These are phyloP conservation scores for Camponotus pennsylvanicus DNA, from an alignment of 1,140 invertebrate genomes.

Conservation along the genomic window DNA sequence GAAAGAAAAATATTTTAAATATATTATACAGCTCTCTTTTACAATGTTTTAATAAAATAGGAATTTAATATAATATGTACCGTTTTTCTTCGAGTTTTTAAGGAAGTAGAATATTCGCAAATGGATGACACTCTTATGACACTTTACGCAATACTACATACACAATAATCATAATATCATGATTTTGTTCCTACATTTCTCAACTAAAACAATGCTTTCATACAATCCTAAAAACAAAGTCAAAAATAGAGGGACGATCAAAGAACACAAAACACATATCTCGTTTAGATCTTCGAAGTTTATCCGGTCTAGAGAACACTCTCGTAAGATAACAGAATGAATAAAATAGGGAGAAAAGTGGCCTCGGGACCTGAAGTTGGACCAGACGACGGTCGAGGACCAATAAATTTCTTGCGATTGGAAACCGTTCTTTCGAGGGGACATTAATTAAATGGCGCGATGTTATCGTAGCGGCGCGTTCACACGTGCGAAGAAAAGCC, in stretches of 20 bases:
- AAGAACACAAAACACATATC: background rate
- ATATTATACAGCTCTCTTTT: background rate
- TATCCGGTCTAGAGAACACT: background rate
- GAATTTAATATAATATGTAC: background rate
- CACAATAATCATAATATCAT: background rate
- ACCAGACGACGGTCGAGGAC: slow-evolving; percentile 44
- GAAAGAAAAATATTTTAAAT: background rate
- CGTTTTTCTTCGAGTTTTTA: slow-evolving; percentile 2
- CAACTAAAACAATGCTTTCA: background rate
- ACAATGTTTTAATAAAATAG: background rate
- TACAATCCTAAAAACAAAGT: background rate
- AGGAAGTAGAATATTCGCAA: background rate
- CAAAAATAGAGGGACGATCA: background rate
- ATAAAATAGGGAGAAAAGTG: slow-evolving; percentile 44
- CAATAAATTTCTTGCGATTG: slow-evolving; percentile 75
- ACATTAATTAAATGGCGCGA: slow-evolving; percentile 78
- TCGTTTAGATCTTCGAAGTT: slow-evolving; percentile 30
- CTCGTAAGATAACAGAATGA: slow-evolving; percentile 38
- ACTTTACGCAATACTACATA: background rate
- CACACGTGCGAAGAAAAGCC: slow-evolving; percentile 72
- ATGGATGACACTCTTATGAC: background rate
- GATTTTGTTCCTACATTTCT: slow-evolving; percentile 8
- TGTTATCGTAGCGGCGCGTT: slow-evolving; percentile 68
- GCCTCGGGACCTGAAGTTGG: too few species aligned
- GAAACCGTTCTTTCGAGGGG: slow-evolving; percentile 70